phyloP scores from a whole-genome alignment of 2,113 vertebrate species.

The Barbus barbus region DNA sequence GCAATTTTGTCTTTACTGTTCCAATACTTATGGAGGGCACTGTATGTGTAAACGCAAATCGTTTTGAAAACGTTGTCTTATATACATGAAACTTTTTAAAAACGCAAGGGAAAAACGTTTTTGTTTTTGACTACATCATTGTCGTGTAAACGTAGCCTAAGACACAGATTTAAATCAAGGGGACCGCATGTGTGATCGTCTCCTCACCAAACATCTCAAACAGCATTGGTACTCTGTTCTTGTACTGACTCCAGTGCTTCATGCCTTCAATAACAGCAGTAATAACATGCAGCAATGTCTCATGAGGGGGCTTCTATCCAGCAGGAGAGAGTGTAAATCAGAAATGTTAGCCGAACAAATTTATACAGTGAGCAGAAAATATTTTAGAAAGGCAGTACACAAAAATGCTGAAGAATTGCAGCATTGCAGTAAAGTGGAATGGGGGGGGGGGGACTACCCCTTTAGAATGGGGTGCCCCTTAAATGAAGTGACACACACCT shows the following conservation, averaged over 20 bases:
- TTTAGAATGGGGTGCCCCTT: no score
- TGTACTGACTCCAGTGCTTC: constrained; percentile 89
- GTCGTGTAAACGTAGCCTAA: no score
- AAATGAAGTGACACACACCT: constrained; percentile 30
- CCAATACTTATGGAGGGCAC: no score
- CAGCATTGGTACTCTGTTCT: constrained; percentile 77
- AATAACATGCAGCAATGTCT: constrained; percentile 85
- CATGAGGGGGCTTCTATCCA: neutral
- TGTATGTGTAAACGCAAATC: no score
- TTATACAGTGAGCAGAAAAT: neutral
- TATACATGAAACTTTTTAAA: no score
- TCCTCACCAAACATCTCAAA: constrained; percentile 92
- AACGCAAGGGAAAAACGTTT: no score
- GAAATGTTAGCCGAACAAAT: neutral
- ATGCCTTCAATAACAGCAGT: constrained; percentile 87
- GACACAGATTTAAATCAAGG: neutral
- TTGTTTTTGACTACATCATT: no score
- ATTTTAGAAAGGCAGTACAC: neutral
- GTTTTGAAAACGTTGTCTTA: no score
- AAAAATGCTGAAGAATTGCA: no score
- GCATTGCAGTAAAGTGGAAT: neutral
- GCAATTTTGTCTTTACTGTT: no score
- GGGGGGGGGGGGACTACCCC: no score
- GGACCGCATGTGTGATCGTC: neutral
- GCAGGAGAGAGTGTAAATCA: neutral